These are phyloP conservation scores for Drosophila mettleri DNA, from an alignment of 2,888 invertebrate genomes.

Conservation along the genomic window DNA sequence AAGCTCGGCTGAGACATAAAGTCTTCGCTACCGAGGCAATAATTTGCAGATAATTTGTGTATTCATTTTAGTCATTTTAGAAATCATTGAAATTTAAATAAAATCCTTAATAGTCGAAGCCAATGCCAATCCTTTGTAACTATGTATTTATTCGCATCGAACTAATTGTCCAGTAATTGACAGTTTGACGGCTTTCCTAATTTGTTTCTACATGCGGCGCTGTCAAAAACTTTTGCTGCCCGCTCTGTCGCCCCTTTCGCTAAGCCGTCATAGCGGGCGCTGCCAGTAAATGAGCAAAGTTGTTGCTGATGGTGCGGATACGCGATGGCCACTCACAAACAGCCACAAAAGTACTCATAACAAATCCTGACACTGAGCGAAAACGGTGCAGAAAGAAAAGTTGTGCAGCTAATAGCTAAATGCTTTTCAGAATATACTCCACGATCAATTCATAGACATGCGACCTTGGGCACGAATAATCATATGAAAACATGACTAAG, in stretches of 20 bases:
- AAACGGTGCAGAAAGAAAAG: not conserved
- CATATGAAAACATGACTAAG: not conserved
- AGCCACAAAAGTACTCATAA: slow-evolving; percentile 11
- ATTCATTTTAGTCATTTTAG: too few relatives aligned
- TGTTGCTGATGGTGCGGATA: slow-evolving; percentile 7
- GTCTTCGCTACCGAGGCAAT: not conserved
- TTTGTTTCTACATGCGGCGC: slow-evolving; percentile 75
- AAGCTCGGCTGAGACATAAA: not conserved
- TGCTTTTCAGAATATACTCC: not conserved
- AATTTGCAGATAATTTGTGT: not conserved
- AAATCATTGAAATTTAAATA: slow-evolving; percentile 28
- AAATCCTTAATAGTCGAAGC: slow-evolving; percentile 21
- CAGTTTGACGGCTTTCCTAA: slow-evolving; percentile 76
- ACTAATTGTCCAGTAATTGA: slow-evolving; percentile 76
- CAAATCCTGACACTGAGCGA: slow-evolving; percentile 6
- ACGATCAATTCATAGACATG: not conserved
- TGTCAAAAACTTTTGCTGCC: slow-evolving; percentile 70
- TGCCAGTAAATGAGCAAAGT: slow-evolving; percentile 17
- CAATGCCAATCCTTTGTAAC: slow-evolving; percentile 36
- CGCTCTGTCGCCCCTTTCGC: slow-evolving; percentile 4
- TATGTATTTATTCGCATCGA: slow-evolving; percentile 60
- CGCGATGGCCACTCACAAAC: slow-evolving; percentile 30
- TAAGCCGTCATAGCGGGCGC: slow-evolving; percentile 26
- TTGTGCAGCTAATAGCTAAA: slow-evolving; percentile 12
- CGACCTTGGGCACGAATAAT: not conserved